A percentile compares a stretch with the other conserved stretches of the same genome.
These are phyloP conservation scores for Suillia variegata DNA, from an alignment of 2,888 invertebrate species.

Conservation along the genomic window DNA sequence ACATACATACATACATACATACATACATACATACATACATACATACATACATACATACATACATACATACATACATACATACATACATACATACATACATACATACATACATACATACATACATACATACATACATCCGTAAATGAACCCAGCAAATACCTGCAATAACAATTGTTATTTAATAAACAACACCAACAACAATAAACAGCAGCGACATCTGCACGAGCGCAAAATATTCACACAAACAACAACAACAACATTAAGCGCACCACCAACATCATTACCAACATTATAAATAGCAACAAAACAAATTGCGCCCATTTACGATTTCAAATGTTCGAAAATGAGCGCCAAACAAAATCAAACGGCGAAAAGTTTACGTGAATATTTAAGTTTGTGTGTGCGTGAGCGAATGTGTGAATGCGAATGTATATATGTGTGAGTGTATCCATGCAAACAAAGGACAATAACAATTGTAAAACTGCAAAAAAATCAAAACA, in stretches of 20 bases:
- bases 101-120: not conserved
- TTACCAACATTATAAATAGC: too few species aligned
- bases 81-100: not conserved
- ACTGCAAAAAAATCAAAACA: too few species aligned
- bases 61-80: not conserved
- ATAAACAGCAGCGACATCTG: not conserved
- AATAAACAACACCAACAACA: not conserved
- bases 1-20: not conserved
- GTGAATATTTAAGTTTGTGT: too few species aligned
- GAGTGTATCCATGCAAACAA: not conserved
- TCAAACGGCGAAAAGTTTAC: too few species aligned
- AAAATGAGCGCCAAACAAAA: not conserved
- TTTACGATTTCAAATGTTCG: not conserved
- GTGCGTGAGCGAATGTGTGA: too few species aligned
- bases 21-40: not conserved
- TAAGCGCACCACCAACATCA: not conserved
- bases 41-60: not conserved
- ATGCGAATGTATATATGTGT: not conserved
- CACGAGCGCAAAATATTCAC: not conserved
- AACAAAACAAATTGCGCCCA: not conserved
- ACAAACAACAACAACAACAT: not conserved
- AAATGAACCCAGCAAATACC: not conserved
- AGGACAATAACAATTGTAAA: too few species aligned
- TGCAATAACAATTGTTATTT: not conserved
- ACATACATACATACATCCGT: too few species aligned